phyloP scores from a whole-genome alignment of 2,113 vertebrate species.

The Scytalopus superciliaris region DNA sequence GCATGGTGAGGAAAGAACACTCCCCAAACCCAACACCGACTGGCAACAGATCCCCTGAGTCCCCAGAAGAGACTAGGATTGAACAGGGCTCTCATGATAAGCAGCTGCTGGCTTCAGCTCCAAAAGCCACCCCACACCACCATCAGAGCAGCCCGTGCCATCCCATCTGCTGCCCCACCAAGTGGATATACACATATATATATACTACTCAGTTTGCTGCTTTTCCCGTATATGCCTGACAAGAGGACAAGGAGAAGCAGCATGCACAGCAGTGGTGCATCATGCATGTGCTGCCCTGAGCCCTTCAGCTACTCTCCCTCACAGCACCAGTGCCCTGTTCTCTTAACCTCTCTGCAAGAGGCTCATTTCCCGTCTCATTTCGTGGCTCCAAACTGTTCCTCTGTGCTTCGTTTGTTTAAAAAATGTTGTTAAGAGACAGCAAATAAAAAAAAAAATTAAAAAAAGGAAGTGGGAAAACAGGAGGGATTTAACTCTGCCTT shows the following conservation, averaged over 20 bases:
- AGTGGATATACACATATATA: rapidly evolving
- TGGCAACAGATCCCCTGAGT: background rate
- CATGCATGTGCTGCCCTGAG: background rate
- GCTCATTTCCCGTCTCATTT: background rate
- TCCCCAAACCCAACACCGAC: background rate
- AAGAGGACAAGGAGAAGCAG: background rate
- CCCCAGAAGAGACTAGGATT: background rate
- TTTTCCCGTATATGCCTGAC: background rate
- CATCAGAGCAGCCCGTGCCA: rapidly evolving
- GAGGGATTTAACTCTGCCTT: background rate
- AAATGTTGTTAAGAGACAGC: background rate
- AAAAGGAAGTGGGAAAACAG: background rate
- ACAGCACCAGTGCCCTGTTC: rapidly evolving
- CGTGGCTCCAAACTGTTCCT: background rate
- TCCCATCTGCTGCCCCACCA: background rate
- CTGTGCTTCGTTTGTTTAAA: background rate
- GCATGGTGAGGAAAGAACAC: rapidly evolving
- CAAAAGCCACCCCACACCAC: background rate
- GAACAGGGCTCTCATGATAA: background rate
- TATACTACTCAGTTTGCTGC: background rate
- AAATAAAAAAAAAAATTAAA: background rate
- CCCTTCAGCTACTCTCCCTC: background rate
- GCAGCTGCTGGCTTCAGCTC: background rate
- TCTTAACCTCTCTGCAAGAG: background rate
- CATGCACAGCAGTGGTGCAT: background rate